Base-by-base conservation (phyloP, 2,888 invertebrate species). In the Cylindroiulus punctatus region DNA sequence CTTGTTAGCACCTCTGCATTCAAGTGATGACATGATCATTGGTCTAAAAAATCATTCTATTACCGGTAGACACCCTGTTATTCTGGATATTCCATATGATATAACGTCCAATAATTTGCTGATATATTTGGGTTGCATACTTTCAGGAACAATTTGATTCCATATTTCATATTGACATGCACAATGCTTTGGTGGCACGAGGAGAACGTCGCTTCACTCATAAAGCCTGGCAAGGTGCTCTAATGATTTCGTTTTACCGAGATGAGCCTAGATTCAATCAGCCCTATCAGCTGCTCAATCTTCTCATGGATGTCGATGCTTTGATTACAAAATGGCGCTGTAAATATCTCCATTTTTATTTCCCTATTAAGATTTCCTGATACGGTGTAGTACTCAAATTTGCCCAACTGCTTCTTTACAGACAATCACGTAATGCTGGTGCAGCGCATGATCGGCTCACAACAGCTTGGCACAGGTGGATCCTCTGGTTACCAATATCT, bases 361-460 rank as follows among this genome's bases (percentile, higher is more conserved):
- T 36, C 2, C 36, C 2, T 2, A 36, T 36, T 36, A 36, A n/a
- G n/a, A 36, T 36, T 36, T 2, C 36, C 36, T 36, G 36, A 4
- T 4, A 36, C n/a, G n/a, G 36, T 36, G 36, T 36, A 36, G n/a
- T n/a, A n/a, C n/a, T n/a, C n/a, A n/a, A 36, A 19, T n/a, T 81
- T 84, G 19, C 30, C 5, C 14, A 81, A 32, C 5, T 30, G 17
- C 30, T 32, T 86, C 84, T 86, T 91, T 92, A 1, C 91, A 99
- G 99, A 98, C 91, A 99, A 98, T 91, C 99, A 99, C 91, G 97
- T 99, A 81, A 94, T 98, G 89, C 96, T 99, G 95, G 99, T 99
- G 36, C 98, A 99, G 91, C 93, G 99, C 89, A 99, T 99, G 98
- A 96, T 99, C 89, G 99, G 99, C 0, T 97, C 97, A 0, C 97